Percentiles rank a stretch among this genome's conserved stretches.
Conservation (phyloP, 1,140 invertebrate species). For the Macrosteles quadrilineatus region DNA sequence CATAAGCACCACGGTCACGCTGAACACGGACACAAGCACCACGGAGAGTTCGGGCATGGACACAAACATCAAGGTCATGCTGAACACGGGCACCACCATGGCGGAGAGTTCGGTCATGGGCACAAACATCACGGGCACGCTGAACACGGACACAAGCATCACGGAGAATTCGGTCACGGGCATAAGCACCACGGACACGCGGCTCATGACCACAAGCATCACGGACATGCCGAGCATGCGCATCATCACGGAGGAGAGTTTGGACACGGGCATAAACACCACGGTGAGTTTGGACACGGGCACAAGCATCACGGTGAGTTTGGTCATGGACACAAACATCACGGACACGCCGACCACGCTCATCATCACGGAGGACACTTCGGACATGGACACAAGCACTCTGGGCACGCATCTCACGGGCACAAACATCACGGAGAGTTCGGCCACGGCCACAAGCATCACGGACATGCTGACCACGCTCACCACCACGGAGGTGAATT, state of each 20-base stretch:
- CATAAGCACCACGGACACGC: conserved; percentile 30
- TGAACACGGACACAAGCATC: conserved; percentile 29
- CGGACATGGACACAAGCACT: conserved; percentile 9
- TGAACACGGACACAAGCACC: conserved; percentile 23
- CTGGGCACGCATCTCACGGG: not conserved
- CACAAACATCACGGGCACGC: conserved; percentile 32
- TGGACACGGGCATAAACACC: conserved; percentile 13
- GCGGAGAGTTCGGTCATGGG: conserved; percentile 27
- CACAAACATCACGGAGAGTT: not conserved
- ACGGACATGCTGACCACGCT: not conserved
- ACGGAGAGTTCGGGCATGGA: conserved; percentile 20
- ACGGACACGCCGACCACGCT: not conserved
- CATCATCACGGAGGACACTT: conserved; percentile 4
- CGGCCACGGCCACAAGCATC: conserved; percentile 5
- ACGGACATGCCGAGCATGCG: conserved; percentile 20
- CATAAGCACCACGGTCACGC: conserved; percentile 31
- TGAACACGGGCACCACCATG: conserved; percentile 29
- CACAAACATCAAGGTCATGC: conserved; percentile 30
- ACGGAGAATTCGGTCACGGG: conserved; percentile 26
- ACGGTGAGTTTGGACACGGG: not conserved
- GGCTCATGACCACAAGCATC: conserved; percentile 23
- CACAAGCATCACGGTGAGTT: conserved; percentile 19
- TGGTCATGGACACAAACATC: conserved; percentile 19
- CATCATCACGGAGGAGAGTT: conserved; percentile 26
- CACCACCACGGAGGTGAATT: not conserved